Evolutionary conservation across 2,888 invertebrate genomes (phyloP).

Genomic region (Trichopoda pennipes): DNA sequence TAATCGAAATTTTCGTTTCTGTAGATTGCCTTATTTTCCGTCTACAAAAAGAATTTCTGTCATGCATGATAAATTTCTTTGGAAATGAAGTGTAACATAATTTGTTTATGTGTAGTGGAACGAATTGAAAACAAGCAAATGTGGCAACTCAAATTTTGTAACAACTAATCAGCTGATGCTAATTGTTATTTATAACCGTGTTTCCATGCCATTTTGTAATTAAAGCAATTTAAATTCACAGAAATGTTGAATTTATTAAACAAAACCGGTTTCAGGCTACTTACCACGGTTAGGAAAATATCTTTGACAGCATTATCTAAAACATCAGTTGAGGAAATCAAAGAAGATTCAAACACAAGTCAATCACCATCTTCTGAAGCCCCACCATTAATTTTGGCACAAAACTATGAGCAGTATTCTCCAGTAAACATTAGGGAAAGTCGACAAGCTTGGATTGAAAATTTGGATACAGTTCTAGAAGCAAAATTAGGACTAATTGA

Average conservation of each 20-base stretch:
- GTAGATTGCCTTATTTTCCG: too few species aligned
- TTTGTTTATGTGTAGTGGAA: too few species aligned
- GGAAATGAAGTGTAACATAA: too few species aligned
- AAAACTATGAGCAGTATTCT: constrained; percentile 70
- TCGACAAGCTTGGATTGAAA: constrained; percentile 93
- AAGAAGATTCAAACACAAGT: constrained; percentile 30
- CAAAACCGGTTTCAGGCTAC: constrained; percentile 72
- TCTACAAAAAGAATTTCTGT: too few species aligned
- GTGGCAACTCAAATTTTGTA: background rate
- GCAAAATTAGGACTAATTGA: constrained; percentile 91
- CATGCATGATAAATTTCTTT: too few species aligned
- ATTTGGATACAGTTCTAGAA: constrained; percentile 88
- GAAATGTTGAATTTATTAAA: constrained; percentile 76
- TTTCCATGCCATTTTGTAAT: constrained; percentile 24
- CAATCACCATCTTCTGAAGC: background rate
- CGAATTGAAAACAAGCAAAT: too few species aligned
- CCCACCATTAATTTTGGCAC: constrained; percentile 73
- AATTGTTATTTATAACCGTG: background rate
- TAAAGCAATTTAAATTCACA: background rate
- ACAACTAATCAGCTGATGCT: constrained; percentile 31
- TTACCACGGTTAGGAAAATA: constrained; percentile 71
- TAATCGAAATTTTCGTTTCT: too few species aligned
- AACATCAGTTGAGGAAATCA: constrained; percentile 36
- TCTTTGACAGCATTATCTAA: constrained; percentile 43
- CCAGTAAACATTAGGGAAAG: constrained; percentile 73